Conservation (phyloP, 2,797 vertebrate genomes). For the Gymnocypris eckloni region DNA sequence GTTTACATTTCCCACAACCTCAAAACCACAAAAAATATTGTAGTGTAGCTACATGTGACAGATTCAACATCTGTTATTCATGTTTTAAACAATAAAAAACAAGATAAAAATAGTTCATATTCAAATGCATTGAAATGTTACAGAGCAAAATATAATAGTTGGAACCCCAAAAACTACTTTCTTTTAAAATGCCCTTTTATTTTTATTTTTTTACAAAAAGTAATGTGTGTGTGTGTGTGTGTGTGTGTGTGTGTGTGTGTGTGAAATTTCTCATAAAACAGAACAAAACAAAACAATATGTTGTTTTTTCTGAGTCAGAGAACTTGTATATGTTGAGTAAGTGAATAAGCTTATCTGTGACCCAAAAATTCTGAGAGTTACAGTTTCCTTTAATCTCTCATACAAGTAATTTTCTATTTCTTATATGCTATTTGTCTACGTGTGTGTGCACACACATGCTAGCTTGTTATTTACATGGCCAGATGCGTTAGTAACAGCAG, state of each 20-base stretch:
- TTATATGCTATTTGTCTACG: conserved; percentile 4
- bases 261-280: neutral
- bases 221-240: neutral
- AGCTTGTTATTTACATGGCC: conserved; percentile 47
- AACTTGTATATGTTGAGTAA: neutral
- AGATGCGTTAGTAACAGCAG: conserved; percentile 63
- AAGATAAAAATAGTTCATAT: neutral
- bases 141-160: no score
- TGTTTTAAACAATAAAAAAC: no score
- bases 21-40: neutral
- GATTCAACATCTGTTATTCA: neutral
- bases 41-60: neutral
- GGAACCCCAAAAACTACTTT: neutral
- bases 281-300: no score
- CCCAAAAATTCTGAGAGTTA: neutral
- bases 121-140: neutral
- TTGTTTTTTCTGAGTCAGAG: neutral
- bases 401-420: neutral
- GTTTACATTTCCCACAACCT: neutral
- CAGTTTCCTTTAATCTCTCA: neutral
- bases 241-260: no score
- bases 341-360: neutral
- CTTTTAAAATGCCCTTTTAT: no score
- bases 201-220: no score
- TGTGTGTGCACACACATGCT: neutral